These are phyloP conservation scores for Apamea monoglypha DNA, from an alignment of 2,888 invertebrate genomes.

Conservation along the genomic window DNA sequence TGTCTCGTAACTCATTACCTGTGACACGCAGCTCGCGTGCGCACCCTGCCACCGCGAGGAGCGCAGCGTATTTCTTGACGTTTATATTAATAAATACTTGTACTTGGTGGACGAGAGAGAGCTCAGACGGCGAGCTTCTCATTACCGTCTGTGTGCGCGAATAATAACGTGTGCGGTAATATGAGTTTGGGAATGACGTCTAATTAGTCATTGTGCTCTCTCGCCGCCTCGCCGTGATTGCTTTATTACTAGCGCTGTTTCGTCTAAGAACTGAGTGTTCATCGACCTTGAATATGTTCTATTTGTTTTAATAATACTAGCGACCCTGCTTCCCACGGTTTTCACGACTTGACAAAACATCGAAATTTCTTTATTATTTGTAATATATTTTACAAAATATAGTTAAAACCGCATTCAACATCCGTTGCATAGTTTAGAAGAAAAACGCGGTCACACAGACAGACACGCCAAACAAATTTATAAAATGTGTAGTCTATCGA, in stretches of 20 bases:
- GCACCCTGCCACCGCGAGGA: conserved; percentile 25
- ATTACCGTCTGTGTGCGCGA: conserved; percentile 58
- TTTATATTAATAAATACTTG: conserved; percentile 66
- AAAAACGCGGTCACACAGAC: not conserved
- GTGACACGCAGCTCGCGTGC: conserved; percentile 67
- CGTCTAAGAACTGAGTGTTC: conserved; percentile 37
- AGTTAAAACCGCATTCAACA: not conserved
- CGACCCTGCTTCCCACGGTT: not conserved
- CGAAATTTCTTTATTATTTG: not conserved
- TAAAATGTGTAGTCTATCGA: conserved; percentile 8
- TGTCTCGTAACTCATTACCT: conserved; percentile 68
- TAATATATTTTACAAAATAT: not conserved
- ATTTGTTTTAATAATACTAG: conserved; percentile 10
- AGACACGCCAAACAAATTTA: not conserved
- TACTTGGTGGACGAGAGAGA: conserved; percentile 52
- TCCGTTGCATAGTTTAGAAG: not conserved
- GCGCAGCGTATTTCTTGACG: conserved; percentile 53
- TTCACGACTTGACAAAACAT: not conserved
- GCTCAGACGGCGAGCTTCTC: conserved; percentile 57
- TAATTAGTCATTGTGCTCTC: conserved; percentile 57
- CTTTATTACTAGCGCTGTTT: conserved; percentile 47
- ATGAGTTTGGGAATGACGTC: conserved; percentile 60
- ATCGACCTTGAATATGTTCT: conserved; percentile 18
- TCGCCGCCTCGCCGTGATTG: conserved; percentile 45
- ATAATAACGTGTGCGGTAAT: conserved; percentile 53